These are phyloP conservation scores for Carposina sasakii DNA, from an alignment of 1,140 invertebrate species.

Conservation along the genomic window DNA sequence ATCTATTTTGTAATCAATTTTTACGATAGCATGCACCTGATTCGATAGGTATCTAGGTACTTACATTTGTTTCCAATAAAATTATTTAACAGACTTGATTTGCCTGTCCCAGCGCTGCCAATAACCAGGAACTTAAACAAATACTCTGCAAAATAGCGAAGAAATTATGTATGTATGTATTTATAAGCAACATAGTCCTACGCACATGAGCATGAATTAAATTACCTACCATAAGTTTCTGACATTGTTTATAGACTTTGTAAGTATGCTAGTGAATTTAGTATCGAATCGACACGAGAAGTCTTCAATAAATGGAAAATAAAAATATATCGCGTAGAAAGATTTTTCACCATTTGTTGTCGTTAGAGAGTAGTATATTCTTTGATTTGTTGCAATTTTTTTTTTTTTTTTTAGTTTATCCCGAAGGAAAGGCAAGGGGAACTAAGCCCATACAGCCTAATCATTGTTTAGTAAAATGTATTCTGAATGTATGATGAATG, in stretches of 20 bases:
- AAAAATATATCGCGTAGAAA: conserved; percentile 12
- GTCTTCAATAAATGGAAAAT: conserved; percentile 8
- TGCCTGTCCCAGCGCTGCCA: conserved; percentile 88
- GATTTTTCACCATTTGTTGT: not conserved
- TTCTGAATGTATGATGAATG: too few relatives aligned
- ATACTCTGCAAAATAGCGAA: conserved; percentile 77
- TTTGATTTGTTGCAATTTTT: not conserved
- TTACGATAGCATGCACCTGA: too few relatives aligned
- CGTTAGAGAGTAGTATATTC: too few relatives aligned
- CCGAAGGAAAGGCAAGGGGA: too few relatives aligned
- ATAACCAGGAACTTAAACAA: conserved; percentile 90
- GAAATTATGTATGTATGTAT: conserved; percentile 1
- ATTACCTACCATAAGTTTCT: conserved; percentile 19
- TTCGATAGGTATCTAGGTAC: conserved; percentile 42
- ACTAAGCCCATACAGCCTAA: too few relatives aligned
- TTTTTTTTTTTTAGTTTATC: too few relatives aligned
- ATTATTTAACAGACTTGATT: conserved; percentile 91
- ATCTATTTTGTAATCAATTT: too few relatives aligned
- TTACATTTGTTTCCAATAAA: conserved; percentile 94
- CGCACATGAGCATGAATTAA: not conserved
- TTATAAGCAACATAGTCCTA: not conserved
- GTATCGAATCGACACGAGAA: too few relatives aligned
- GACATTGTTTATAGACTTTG: too few relatives aligned
- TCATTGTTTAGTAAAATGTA: too few relatives aligned
- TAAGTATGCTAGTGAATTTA: too few relatives aligned